Conservation (phyloP, 2,888 invertebrate species). For the Nomada ruficornis region DNA sequence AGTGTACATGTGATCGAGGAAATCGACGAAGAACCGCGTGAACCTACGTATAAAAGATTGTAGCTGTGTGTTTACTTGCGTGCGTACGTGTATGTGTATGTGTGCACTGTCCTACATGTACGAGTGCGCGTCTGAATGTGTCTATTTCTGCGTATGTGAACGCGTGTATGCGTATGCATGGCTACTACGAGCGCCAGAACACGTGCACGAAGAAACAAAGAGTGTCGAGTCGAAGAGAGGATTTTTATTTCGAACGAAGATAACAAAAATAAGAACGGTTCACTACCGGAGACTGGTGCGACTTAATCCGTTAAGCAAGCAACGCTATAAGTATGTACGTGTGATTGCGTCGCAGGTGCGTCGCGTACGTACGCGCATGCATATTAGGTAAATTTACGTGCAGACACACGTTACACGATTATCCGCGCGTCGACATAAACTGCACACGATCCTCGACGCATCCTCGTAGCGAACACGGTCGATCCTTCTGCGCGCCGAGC, state of each 20-base stretch:
- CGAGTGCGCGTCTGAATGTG: constrained; percentile 16
- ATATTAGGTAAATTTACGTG: constrained; percentile 56
- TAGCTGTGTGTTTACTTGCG: constrained; percentile 8
- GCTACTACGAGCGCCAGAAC: constrained; percentile 38
- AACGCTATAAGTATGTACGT: constrained; percentile 58
- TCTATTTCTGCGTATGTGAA: neutral
- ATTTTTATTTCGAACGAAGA: constrained; percentile 62
- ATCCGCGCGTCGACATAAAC: constrained; percentile 36
- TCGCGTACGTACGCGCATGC: constrained; percentile 43
- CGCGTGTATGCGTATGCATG: constrained; percentile 13
- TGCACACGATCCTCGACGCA: constrained; percentile 20
- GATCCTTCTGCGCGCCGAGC: neutral
- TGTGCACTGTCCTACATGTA: constrained; percentile 26
- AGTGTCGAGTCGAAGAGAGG: constrained; percentile 6
- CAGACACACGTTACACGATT: constrained; percentile 61
- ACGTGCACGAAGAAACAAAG: constrained; percentile 33
- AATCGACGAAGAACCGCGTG: constrained; percentile 40
- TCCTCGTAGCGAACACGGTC: constrained; percentile 6
- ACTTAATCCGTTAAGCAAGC: constrained; percentile 65
- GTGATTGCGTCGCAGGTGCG: constrained; percentile 26
- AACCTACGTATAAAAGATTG: constrained; percentile 10
- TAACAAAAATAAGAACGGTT: constrained; percentile 58
- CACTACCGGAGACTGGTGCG: constrained; percentile 71
- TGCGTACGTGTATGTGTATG: constrained; percentile 1
- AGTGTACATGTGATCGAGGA: constrained; percentile 40